Percentiles rank a stretch among this genome's conserved stretches.
Conservation (phyloP, 2,888 invertebrate genomes). For the Agrotis clavis region DNA sequence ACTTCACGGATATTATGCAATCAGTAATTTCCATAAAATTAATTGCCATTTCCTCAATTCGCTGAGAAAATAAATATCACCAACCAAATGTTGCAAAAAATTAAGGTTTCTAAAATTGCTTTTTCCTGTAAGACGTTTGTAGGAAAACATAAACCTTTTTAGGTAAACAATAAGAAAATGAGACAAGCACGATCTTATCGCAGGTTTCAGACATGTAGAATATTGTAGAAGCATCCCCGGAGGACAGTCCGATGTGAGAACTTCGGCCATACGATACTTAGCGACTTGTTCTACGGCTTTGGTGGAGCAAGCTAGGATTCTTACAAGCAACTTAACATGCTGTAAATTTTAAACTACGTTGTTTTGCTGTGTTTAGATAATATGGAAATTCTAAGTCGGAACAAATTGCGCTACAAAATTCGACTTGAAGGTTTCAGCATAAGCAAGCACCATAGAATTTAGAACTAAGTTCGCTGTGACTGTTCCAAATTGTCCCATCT, state of each 20-base stretch:
- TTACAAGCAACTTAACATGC: conserved; percentile 65
- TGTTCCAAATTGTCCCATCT: conserved; percentile 44
- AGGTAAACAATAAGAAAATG: conserved; percentile 39
- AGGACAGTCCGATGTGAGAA: conserved; percentile 66
- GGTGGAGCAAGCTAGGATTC: conserved; percentile 61
- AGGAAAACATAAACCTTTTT: conserved; percentile 35
- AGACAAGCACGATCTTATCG: conserved; percentile 45
- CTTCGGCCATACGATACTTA: conserved; percentile 70
- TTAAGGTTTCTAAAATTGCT: conserved; percentile 1
- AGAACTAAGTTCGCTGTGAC: conserved; percentile 24
- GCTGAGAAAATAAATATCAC: conserved; percentile 18
- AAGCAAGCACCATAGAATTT: conserved; percentile 21
- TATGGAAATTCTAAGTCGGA: conserved; percentile 6
- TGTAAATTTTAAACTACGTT: conserved; percentile 56
- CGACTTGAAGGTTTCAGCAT: not conserved
- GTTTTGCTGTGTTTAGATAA: conserved; percentile 20
- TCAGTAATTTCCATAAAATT: conserved; percentile 37
- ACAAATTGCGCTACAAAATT: conserved; percentile 8
- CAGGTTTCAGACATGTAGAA: conserved; percentile 61
- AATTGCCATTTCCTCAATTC: conserved; percentile 20
- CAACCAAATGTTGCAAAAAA: not conserved
- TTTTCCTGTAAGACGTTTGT: conserved; percentile 3
- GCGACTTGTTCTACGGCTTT: conserved; percentile 68
- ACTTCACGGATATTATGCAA: conserved; percentile 27
- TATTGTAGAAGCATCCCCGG: conserved; percentile 64